Conservation (phyloP, 2,888 invertebrate species). For the Athripsodes cinereus region DNA sequence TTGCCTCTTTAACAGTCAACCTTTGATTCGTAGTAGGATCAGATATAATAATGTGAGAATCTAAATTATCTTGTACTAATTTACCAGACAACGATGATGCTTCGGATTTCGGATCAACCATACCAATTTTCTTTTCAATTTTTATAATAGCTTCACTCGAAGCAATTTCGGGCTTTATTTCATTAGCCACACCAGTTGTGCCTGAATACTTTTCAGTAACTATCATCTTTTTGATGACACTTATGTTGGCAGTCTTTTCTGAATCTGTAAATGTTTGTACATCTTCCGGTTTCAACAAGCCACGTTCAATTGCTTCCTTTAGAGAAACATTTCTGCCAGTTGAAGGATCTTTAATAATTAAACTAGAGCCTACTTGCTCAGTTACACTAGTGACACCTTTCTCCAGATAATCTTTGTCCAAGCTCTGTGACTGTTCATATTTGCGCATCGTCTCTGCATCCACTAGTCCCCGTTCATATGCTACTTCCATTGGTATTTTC, state of each 20-base stretch:
- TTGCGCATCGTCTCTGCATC: conserved; percentile 50
- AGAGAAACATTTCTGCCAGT: conserved; percentile 59
- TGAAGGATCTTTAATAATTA: conserved; percentile 50
- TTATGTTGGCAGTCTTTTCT: conserved; percentile 23
- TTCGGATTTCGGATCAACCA: conserved; percentile 26
- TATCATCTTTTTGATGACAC: conserved; percentile 20
- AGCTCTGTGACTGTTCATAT: conserved; percentile 35
- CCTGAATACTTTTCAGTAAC: conserved; percentile 33
- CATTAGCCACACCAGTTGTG: not conserved
- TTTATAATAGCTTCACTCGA: conserved; percentile 43
- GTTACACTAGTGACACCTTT: conserved; percentile 30
- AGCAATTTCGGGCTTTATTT: conserved; percentile 54
- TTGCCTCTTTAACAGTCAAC: conserved; percentile 53
- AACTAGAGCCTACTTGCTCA: conserved; percentile 52
- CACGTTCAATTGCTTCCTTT: conserved; percentile 47
- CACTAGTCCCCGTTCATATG: conserved; percentile 70
- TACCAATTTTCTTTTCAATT: not conserved
- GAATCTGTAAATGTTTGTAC: conserved; percentile 30
- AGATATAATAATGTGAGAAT: conserved; percentile 35
- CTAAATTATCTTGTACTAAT: conserved; percentile 48
- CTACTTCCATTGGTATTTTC: conserved; percentile 73
- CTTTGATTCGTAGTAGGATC: conserved; percentile 64
- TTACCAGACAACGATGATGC: not conserved
- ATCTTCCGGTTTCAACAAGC: conserved; percentile 34
- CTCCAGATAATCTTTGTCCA: conserved; percentile 12